phyloP scores from a whole-genome alignment of 2,113 vertebrate genomes.

The Grammomys dolichurus region DNA sequence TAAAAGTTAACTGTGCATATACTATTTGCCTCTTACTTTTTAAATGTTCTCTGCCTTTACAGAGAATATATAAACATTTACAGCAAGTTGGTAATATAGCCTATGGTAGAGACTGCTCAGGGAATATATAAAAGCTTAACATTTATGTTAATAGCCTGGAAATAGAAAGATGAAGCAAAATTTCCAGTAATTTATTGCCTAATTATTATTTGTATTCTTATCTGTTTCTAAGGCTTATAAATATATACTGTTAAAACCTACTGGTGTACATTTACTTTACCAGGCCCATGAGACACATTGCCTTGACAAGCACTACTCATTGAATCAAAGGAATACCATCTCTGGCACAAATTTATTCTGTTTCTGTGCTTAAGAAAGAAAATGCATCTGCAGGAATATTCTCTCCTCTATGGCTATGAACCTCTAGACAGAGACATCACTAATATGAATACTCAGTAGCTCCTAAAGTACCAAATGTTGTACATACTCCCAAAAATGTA shows the following conservation, averaged over 20 bases:
- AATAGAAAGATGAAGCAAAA: slow-evolving; percentile 17
- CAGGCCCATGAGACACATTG: neutral
- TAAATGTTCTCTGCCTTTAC: neutral
- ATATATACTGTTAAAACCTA: slow-evolving; percentile 3
- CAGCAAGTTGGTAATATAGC: slow-evolving; percentile 20
- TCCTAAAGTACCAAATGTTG: neutral
- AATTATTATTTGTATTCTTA: slow-evolving; percentile 32
- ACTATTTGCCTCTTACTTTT: neutral
- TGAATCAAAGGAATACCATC: neutral
- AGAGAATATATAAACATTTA: slow-evolving; percentile 37
- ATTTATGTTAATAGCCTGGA: slow-evolving; percentile 35
- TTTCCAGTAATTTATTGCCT: neutral
- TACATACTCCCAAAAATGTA: neutral
- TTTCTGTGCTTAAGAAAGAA: neutral
- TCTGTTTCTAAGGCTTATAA: slow-evolving; percentile 9
- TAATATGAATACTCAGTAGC: neutral
- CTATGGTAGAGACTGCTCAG: slow-evolving; percentile 8
- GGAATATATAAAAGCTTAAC: slow-evolving; percentile 37
- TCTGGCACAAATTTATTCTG: neutral
- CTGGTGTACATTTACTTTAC: slow-evolving; percentile 1
- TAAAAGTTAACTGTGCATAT: neutral
- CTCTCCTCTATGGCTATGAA: neutral
- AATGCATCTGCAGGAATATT: neutral
- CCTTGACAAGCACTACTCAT: neutral
- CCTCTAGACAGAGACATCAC: neutral